These are phyloP conservation scores for Mus minutoides DNA, from an alignment of 2,797 vertebrate genomes.

Conservation along the genomic window DNA sequence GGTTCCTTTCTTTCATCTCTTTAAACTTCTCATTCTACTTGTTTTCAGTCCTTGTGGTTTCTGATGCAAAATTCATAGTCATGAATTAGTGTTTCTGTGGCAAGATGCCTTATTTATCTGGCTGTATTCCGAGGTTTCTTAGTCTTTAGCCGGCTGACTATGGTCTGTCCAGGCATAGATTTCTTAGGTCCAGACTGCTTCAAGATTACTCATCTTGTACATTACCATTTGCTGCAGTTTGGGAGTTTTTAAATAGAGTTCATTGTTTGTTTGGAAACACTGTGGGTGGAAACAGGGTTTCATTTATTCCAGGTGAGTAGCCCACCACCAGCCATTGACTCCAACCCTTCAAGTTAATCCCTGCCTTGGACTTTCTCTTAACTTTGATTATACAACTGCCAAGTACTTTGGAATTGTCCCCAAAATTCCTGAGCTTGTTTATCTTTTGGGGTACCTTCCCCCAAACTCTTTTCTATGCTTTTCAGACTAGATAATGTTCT, in stretches of 20 bases:
- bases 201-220: neutral
- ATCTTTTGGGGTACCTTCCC: neutral
- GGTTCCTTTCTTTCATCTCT: neutral
- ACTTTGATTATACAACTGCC: neutral
- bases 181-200: neutral
- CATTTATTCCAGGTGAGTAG: neutral
- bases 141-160: neutral
- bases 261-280: neutral
- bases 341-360: neutral
- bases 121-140: neutral
- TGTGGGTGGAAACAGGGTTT: neutral
- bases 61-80: neutral
- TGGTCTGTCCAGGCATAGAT: neutral
- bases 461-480: neutral
- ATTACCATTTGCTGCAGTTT: neutral
- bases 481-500: neutral
- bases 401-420: neutral
- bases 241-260: neutral
- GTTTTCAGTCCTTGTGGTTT: neutral
- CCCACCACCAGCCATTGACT: neutral
- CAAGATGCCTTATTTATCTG: neutral
- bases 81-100: neutral
- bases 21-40: neutral
- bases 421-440: neutral
- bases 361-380: neutral